These are phyloP conservation scores for Nannoperca obscura DNA, from an alignment of 2,797 vertebrate genomes.

Conservation along the genomic window DNA sequence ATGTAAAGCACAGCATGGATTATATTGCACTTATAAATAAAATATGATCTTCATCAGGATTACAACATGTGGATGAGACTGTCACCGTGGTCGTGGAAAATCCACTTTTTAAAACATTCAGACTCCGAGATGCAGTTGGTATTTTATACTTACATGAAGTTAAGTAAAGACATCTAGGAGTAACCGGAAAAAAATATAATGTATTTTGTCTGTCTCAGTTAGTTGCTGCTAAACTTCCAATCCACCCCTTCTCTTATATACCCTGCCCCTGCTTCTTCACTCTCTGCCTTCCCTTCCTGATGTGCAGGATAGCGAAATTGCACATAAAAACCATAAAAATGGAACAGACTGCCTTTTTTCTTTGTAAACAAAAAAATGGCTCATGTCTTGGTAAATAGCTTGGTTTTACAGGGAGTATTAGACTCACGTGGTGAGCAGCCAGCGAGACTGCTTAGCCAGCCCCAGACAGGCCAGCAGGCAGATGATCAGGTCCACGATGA, in stretches of 20 bases:
- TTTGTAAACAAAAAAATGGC: slow-evolving; percentile 13
- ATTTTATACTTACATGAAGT: not conserved
- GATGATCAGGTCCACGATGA: slow-evolving; percentile 92
- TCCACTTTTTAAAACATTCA: not conserved
- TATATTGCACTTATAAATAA: not conserved
- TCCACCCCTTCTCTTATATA: slow-evolving; percentile 1
- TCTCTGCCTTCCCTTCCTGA: not conserved
- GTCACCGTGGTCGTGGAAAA: not conserved
- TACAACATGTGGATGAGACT: not conserved
- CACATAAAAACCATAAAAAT: slow-evolving; percentile 2
- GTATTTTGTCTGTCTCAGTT: slow-evolving; percentile 1
- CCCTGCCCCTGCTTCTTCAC: not conserved
- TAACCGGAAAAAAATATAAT: not conserved
- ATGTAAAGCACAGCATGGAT: not conserved
- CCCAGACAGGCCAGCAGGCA: slow-evolving; percentile 94
- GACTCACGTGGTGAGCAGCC: slow-evolving; percentile 93
- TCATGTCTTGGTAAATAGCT: slow-evolving; percentile 4
- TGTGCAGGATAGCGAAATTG: not conserved
- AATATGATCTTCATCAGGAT: not conserved
- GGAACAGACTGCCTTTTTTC: not conserved
- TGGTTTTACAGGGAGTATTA: not conserved
- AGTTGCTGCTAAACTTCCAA: slow-evolving; percentile 14
- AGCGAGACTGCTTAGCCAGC: slow-evolving; percentile 93
- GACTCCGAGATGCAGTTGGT: not conserved
- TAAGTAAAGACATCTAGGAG: not conserved